Evolutionary conservation across 2,113 vertebrate species (phyloP).

Genomic region (Saccopteryx leptura): DNA sequence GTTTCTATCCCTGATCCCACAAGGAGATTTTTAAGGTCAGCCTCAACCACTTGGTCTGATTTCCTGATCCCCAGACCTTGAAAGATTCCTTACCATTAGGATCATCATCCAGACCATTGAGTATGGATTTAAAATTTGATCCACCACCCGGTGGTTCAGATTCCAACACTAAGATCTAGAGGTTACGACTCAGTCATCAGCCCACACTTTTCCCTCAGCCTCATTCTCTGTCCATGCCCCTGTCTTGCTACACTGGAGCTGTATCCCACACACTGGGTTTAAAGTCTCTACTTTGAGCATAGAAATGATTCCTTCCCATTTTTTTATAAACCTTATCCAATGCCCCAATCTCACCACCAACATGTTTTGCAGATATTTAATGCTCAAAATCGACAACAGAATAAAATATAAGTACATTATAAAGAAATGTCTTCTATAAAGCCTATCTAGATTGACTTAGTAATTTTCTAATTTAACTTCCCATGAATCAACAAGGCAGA

Average conservation of each 20-base stretch:
- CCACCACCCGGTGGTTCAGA: not conserved
- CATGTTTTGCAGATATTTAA: not conserved
- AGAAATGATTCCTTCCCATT: not conserved
- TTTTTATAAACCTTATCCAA: not conserved
- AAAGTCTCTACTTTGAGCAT: not conserved
- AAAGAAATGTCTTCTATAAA: slow-evolving; percentile 1
- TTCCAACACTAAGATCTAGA: not conserved
- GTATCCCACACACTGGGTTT: not conserved
- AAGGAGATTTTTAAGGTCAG: not conserved
- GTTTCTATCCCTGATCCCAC: not conserved
- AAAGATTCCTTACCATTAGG: slow-evolving; percentile 1
- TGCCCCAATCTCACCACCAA: not conserved
- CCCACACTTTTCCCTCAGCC: not conserved
- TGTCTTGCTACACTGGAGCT: not conserved
- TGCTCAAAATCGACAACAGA: not conserved
- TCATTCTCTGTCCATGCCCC: not conserved
- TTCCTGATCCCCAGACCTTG: not conserved
- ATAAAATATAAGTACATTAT: slow-evolving; percentile 31
- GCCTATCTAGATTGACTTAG: not conserved
- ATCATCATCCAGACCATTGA: not conserved
- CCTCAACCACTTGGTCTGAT: not conserved
- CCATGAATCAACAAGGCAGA: not conserved
- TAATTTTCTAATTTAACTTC: not conserved
- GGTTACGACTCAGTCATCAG: not conserved
- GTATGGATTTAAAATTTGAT: not conserved